Evolutionary conservation across 2,888 invertebrate genomes (phyloP), one percentile per base, ranked within the genome.

Genomic region (Phragmatobia fuliginosa): DNA sequence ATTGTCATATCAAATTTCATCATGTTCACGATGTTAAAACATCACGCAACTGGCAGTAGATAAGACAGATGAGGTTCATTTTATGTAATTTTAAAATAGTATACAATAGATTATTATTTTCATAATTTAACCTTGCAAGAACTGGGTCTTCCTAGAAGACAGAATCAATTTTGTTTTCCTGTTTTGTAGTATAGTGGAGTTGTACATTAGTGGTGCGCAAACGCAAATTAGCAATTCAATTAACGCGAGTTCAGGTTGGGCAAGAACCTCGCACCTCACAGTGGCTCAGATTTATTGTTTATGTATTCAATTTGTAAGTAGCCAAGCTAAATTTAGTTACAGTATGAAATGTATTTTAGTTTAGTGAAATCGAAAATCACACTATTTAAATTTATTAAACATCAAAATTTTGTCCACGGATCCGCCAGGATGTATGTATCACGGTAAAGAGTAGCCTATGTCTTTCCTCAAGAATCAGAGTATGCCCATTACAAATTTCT

Each of bases 141-240:
- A 45, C 45, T 60, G 45, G 58, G 38, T 41, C 31, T 60, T 33
- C 59, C 32, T 41, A 18, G 58, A 59, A 74, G 75, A 73, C 70
- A 68, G 59, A 66, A 49, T 73, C 36, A 41, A 69, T 52, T 67
- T 76, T 78, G 72, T 74, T 79, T 80, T 80, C 72, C 76, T 74
- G 76, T 58, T 75, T 70, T 71, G 72, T 69, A 58, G 71, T 75
- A 72, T 67, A 70, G 52, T 80, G 70, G 70, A 76, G 78, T 78
- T 75, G 77, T 59, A 78, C 77, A 81, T 80, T 83, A 78, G 71
- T 71, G 70, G 78, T 76, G 76, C 81, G 83, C 84, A 78, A 85
- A 83, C 81, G 79, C 81, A 83, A 77, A 90, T 89, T 89, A 89
- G 89, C 90, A 90, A 89, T 87, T 90, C 87, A 85, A 88, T 88